Evolutionary conservation across 2,113 vertebrate genomes (phyloP), one percentile per base, ranked within the genome.

Genomic region (Pterocles burchelli): DNA sequence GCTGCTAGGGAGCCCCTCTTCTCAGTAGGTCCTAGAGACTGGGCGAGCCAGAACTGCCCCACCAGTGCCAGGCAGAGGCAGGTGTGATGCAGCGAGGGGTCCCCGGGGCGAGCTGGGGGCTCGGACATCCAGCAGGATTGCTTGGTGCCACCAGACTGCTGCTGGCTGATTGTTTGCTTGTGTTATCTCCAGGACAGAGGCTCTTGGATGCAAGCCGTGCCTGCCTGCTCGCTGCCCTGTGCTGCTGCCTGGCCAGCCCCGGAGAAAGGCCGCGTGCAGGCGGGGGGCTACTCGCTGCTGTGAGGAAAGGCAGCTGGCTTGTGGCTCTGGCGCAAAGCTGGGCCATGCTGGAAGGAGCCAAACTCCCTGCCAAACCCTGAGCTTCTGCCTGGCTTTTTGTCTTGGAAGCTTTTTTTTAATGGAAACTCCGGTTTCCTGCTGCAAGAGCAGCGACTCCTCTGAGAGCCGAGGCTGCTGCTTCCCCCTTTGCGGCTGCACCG

Each of bases 361-460:
- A 90, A 48, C 65, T 65, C 75, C 68, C 76, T 81, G 83, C 85
- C 93, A 88, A 63, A 81, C 61, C 72, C 88, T 10, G 38, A 90
- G 86, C 94, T 96, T 94, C 93, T 95, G 90, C 93, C 73, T 95
- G 93, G 90, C 95, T 91, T 94, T 71, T 88, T 2, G 19, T 93
- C 83, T 87, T 77, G 82, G 90, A 87, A 89, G 83, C 38, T 52
- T 81, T 94, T 77, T 85, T 26, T 51, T 62, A 21, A 0, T 6
- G 61, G 95, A 45, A 90, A 54, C 17, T 77, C 75, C 14, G 0
- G 0, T 77, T 83, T 79, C 67, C 68, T n/a, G 52, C 62, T 51
- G 73, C 14, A 6, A 25, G 72, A 87, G 73, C 89, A 57, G 77
- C 86, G 36, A 88, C 91, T 88, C 49, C 48, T 73, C 33, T 0